Evolutionary conservation across 2,797 vertebrate genomes (phyloP), one percentile per base, ranked within the genome.

Genomic region (Aplochiton taeniatus): DNA sequence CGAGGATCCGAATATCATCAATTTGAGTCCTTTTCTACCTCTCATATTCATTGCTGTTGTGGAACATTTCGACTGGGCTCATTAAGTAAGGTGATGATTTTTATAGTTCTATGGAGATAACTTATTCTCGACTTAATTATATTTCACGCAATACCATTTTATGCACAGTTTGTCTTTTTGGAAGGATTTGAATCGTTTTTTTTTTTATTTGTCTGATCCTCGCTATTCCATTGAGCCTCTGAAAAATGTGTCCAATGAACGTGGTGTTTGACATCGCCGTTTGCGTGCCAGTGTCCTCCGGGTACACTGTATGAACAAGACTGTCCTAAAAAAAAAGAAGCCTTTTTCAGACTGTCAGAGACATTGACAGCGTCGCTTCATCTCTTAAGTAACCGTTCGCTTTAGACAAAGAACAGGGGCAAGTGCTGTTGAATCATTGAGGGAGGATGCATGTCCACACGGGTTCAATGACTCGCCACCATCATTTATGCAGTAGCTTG

Each of bases 71-170:
- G 70, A 66, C 54, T 59, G 46, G 84, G 75, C 73, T 67, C 77
- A 85, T 86, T 88, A 85, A 83, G 70, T 79, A 69, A 76, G 70
- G 74, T 78, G 77, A 83, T 80, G 73, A 83, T 86, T 77, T 82
- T 77, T 82, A 66, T 79, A 79, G 82, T 76, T 79, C 69, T 54
- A 43, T 66, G 70, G 73, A 70, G 70, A 76, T 73, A 74, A 78
- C 70, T 46, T n/a, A 31, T 31, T 31, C 31, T 31, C 31, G 2
- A 2, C 31, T 31, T 31, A 31, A 31, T 31, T 31, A 31, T 31
- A 31, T 31, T 31, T 3, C 31, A 31, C 31, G 2, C 31, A 3
- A 6, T 6, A 2, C 31, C 31, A 9, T 20, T n/a, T 47, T n/a
- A 7, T 69, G 80, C 69, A 69, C 64, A 56, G 8, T 79, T 77